Percentiles rank a stretch among this genome's conserved stretches.
Evolutionary conservation across 2,113 vertebrate genomes (phyloP).

Genomic region (Tragelaphus imberbis): DNA sequence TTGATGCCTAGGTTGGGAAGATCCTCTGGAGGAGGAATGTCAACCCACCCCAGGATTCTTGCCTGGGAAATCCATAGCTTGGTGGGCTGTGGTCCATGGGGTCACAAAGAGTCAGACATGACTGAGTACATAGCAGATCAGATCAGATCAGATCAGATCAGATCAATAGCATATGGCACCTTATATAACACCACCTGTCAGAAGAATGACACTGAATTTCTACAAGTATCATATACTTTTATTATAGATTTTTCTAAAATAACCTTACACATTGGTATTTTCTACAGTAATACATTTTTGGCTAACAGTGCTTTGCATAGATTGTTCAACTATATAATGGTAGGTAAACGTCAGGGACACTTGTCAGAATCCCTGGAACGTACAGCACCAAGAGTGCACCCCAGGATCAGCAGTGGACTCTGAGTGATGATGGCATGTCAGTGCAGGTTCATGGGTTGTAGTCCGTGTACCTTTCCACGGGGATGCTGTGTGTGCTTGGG

Average conservation of each 20-base stretch:
- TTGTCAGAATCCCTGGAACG: not conserved
- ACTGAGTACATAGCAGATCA: not conserved
- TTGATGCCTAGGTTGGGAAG: not conserved
- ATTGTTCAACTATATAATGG: not conserved
- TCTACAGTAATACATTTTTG: not conserved
- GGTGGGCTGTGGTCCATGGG: not conserved
- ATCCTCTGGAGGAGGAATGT: not conserved
- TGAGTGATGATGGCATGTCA: not conserved
- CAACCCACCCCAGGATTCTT: not conserved
- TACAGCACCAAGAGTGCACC: not conserved
- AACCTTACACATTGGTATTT: not conserved
- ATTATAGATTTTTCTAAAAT: conserved; percentile 40
- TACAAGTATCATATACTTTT: not conserved
- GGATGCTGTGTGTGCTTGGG: not conserved
- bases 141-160: too few species aligned
- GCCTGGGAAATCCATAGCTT: not conserved
- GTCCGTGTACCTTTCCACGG: accelerated
- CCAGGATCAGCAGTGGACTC: accelerated
- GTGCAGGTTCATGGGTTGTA: accelerated
- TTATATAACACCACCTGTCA: not conserved
- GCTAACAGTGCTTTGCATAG: not conserved
- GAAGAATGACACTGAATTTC: conserved; percentile 15
- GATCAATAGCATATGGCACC: not conserved
- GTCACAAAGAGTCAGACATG: not conserved
- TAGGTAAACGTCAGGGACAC: not conserved